These are phyloP conservation scores for Amblyteles armatorius DNA, from an alignment of 2,888 invertebrate species.

Conservation along the genomic window DNA sequence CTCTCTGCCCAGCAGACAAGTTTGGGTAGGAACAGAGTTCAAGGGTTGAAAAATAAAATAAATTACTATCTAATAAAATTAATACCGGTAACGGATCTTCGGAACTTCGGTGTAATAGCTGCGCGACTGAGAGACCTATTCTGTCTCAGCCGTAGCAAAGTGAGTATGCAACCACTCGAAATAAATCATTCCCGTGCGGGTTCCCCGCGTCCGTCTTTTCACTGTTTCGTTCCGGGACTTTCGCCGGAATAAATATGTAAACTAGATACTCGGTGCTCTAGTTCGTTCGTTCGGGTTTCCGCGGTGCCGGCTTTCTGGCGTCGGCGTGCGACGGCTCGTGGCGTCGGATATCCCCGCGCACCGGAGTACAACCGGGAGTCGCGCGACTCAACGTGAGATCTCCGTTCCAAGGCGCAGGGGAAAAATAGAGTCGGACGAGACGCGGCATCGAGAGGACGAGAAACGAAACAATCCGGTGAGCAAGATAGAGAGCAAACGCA, in stretches of 20 bases:
- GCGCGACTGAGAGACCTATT: background rate
- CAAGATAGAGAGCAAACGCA: constrained; percentile 38
- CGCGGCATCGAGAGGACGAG: constrained; percentile 14
- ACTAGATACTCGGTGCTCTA: constrained; percentile 57
- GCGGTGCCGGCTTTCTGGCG: constrained; percentile 35
- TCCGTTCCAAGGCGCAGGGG: constrained; percentile 19
- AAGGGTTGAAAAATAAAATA: background rate
- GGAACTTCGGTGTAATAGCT: no score
- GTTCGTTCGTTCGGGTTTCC: constrained; percentile 24
- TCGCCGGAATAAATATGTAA: constrained; percentile 66
- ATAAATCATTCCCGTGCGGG: constrained; percentile 60
- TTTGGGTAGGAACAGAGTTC: background rate
- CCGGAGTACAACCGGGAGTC: background rate
- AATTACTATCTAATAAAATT: background rate
- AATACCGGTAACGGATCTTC: background rate
- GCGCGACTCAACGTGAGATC: background rate
- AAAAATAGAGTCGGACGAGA: constrained; percentile 2
- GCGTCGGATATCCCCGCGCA: constrained; percentile 34
- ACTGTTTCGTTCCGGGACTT: constrained; percentile 52
- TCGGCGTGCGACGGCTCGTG: constrained; percentile 41
- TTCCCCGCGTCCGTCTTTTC: constrained; percentile 45
- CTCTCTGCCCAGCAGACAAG: background rate
- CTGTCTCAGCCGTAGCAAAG: background rate
- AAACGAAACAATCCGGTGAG: constrained; percentile 40
- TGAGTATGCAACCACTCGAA: constrained; percentile 47